Evolutionary conservation across 2,113 vertebrate genomes (phyloP).

Genomic region (Sylvilagus bachmani): DNA sequence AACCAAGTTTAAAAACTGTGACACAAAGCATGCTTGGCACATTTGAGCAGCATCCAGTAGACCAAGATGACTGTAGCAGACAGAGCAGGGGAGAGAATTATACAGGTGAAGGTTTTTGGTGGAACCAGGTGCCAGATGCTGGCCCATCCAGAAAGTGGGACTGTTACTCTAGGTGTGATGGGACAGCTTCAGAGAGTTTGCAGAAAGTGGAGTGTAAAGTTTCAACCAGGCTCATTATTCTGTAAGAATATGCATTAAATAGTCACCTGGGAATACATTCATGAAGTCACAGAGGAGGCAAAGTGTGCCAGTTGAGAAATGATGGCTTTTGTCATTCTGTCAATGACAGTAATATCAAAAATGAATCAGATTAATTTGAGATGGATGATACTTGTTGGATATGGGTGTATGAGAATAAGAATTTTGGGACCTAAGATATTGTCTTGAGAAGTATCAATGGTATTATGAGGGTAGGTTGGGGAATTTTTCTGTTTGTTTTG

Average conservation of each 20-base stretch:
- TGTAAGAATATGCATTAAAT: not conserved
- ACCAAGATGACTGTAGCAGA: no score
- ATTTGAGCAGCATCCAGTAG: no score
- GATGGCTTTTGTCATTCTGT: not conserved
- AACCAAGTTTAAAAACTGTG: not conserved
- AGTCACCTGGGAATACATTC: not conserved
- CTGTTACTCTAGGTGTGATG: not conserved
- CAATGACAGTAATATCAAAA: not conserved
- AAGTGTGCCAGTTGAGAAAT: not conserved
- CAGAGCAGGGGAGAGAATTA: not conserved
- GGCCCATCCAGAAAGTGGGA: not conserved
- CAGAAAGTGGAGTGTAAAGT: not conserved
- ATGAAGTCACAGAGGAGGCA: not conserved
- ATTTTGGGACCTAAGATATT: not conserved
- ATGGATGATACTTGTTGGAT: not conserved
- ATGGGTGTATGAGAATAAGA: not conserved
- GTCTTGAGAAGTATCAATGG: no score
- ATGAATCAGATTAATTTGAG: not conserved
- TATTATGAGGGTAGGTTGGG: not conserved
- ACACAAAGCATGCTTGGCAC: not conserved
- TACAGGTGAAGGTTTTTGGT: not conserved
- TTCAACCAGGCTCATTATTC: not conserved
- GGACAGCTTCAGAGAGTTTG: not conserved
- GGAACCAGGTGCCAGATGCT: rapidly evolving
- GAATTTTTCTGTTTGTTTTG: not conserved